Conservation (phyloP, 2,797 vertebrate species). For the Australoheros facetus region DNA sequence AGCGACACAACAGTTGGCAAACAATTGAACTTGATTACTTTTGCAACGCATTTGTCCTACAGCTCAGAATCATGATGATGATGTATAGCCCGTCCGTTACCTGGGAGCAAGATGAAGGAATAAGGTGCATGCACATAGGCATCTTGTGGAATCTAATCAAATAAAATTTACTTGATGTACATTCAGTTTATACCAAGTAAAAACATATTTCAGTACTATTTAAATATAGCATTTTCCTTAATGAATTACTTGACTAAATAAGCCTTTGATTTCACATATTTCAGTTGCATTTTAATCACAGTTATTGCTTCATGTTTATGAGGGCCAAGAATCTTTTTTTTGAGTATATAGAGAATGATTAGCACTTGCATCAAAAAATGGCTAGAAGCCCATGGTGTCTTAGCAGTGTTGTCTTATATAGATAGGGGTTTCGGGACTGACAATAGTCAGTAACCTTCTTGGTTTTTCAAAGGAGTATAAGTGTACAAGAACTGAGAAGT, state of each 20-base stretch:
- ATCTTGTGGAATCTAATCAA: background rate
- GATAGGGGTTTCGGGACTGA: background rate
- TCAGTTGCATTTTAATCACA: background rate
- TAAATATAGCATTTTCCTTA: background rate
- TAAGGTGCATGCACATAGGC: too few relatives aligned
- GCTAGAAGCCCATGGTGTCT: background rate
- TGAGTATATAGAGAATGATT: background rate
- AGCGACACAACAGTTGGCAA: background rate
- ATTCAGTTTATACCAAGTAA: background rate
- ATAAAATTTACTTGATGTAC: background rate
- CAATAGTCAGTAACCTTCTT: background rate
- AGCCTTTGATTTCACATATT: background rate
- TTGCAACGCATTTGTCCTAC: background rate
- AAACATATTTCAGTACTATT: too few relatives aligned
- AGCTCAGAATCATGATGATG: background rate
- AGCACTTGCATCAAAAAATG: background rate
- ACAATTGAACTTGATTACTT: background rate
- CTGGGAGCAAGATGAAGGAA: too few relatives aligned
- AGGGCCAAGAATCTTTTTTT: background rate
- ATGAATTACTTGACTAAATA: background rate
- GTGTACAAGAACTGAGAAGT: background rate
- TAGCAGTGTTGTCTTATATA: background rate
- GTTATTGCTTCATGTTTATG: slow-evolving; percentile 2
- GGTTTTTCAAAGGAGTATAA: background rate
- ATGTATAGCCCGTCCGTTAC: background rate